These are phyloP conservation scores for Rhadina sibilatrix DNA, from an alignment of 2,113 vertebrate genomes.

Conservation along the genomic window DNA sequence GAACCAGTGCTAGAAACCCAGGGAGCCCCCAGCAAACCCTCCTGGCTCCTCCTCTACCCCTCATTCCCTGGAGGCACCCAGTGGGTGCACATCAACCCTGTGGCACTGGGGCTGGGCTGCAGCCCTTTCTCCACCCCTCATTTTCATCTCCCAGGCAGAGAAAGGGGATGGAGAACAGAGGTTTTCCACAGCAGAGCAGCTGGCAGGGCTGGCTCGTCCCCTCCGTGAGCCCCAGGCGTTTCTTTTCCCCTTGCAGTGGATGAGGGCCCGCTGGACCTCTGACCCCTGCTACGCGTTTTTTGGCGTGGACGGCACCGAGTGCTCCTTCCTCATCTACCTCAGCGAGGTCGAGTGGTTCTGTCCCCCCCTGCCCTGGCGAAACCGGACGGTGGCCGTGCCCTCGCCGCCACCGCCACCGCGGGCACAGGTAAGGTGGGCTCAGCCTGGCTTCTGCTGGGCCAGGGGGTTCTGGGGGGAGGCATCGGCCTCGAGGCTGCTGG, in stretches of 20 bases:
- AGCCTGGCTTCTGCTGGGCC: background rate
- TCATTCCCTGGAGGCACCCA: rapidly evolving
- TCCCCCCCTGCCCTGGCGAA: conserved; percentile 89
- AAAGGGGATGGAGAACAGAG: background rate
- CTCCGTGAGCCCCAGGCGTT: rapidly evolving
- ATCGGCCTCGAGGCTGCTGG: background rate
- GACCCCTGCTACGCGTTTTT: conserved; percentile 97
- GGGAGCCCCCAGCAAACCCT: background rate
- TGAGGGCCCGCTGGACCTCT: conserved; percentile 95
- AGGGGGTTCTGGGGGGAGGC: rapidly evolving
- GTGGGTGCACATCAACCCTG: rapidly evolving
- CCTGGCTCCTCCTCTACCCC: background rate
- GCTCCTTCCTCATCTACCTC: conserved; percentile 95
- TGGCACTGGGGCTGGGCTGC: background rate
- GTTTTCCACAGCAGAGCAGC: background rate
- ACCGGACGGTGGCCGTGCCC: conserved; percentile 70
- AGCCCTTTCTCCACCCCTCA: background rate
- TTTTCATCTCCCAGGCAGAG: background rate
- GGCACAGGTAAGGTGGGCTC: conserved; percentile 74
- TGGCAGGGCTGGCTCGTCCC: background rate
- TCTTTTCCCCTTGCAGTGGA: conserved; percentile 84
- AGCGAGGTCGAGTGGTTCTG: conserved; percentile 99
- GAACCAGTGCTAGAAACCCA: background rate
- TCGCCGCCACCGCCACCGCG: conserved; percentile 73
- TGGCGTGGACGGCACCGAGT: conserved; percentile 94